A percentile compares a stretch with the other conserved stretches of the same genome.
These are phyloP conservation scores for Phrynocephalus versicolor DNA, from an alignment of 2,113 vertebrate genomes.

Conservation along the genomic window DNA sequence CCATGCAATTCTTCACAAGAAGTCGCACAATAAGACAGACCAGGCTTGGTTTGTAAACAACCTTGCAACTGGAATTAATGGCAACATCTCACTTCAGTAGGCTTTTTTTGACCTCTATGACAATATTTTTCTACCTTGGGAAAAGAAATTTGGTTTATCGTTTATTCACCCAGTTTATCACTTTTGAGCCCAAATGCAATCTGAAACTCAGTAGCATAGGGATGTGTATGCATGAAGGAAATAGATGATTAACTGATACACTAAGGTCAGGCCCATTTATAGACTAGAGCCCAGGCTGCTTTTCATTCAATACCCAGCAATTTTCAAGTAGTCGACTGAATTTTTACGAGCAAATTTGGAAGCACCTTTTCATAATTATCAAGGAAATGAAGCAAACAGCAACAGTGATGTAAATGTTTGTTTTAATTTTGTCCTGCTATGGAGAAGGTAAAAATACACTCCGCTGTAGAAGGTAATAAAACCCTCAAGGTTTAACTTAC, in stretches of 20 bases:
- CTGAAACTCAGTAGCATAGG: not conserved
- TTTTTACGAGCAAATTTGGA: not conserved
- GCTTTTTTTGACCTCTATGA: too few relatives aligned
- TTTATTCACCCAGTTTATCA: too few relatives aligned
- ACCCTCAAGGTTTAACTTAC: not conserved
- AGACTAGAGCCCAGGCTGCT: not conserved
- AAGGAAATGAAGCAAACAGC: not conserved
- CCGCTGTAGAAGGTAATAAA: not conserved
- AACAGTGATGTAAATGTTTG: not conserved
- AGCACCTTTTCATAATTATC: not conserved
- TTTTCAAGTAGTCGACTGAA: not conserved
- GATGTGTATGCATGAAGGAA: not conserved
- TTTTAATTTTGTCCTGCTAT: not conserved
- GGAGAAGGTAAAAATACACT: not conserved
- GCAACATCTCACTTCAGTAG: not conserved
- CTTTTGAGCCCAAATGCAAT: too few relatives aligned
- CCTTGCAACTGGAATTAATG: not conserved
- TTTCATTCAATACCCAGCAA: not conserved
- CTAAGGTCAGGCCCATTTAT: too few relatives aligned
- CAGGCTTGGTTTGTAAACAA: too few relatives aligned
- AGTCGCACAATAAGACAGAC: too few relatives aligned
- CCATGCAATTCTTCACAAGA: not conserved
- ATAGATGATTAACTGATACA: not conserved
- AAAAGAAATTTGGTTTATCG: too few relatives aligned
- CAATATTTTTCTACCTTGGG: too few relatives aligned